Conservation (phyloP, 2,888 invertebrate genomes). For the Chrysopilus asiliformis region DNA sequence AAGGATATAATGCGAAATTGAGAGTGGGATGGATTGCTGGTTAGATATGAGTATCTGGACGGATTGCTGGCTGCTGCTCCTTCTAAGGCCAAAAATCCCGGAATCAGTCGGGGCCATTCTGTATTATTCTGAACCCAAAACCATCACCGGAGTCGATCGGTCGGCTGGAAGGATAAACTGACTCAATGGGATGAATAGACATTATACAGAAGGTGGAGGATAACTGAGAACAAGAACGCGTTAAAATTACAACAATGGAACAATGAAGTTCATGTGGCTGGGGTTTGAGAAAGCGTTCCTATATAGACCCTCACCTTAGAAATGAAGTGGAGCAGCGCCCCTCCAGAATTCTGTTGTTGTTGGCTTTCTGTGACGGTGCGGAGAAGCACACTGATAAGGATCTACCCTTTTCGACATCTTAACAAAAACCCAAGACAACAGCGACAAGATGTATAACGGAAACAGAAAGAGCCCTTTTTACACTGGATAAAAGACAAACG, state of each 20-base stretch:
- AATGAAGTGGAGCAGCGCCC: neutral
- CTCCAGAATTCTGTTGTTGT: neutral
- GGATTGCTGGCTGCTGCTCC: too few species aligned
- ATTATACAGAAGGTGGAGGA: neutral
- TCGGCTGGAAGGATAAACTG: neutral
- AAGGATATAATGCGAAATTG: too few species aligned
- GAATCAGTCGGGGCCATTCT: too few species aligned
- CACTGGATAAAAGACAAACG: neutral
- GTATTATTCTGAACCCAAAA: too few species aligned
- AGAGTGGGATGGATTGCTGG: too few species aligned
- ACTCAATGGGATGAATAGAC: neutral
- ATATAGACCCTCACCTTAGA: too few species aligned
- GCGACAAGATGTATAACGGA: neutral
- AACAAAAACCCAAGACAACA: conserved; percentile 1
- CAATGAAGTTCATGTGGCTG: neutral
- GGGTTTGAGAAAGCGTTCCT: too few species aligned
- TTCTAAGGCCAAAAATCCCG: too few species aligned
- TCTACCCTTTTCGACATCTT: conserved; percentile 2
- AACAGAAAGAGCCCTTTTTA: neutral
- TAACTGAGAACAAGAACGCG: neutral
- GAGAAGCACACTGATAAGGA: conserved; percentile 1
- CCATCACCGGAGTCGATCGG: too few species aligned
- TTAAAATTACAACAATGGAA: conserved; percentile 2
- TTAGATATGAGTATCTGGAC: too few species aligned
- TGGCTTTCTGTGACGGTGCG: neutral